Evolutionary conservation across 2,113 vertebrate genomes (phyloP).

Genomic region (Junco hyemalis): DNA sequence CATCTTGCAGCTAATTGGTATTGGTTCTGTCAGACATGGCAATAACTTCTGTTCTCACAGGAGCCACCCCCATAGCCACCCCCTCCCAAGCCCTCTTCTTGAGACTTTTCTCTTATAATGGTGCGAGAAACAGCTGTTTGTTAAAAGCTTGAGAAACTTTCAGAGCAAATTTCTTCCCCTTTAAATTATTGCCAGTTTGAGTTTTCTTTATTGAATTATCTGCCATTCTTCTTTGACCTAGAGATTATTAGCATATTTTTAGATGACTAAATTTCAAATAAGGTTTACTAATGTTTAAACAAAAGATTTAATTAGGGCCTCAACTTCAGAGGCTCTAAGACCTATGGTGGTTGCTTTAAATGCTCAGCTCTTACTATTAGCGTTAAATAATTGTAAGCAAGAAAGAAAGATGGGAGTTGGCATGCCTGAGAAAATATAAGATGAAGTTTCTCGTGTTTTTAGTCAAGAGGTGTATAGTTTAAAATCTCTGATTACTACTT

Average conservation of each 20-base stretch:
- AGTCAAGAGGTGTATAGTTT: rapidly evolving
- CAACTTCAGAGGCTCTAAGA: neutral
- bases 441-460: neutral
- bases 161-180: neutral
- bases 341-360: neutral
- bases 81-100: neutral
- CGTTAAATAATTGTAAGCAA: neutral
- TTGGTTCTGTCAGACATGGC: neutral
- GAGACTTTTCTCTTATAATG: neutral
- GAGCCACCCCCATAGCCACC: rapidly evolving
- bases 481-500: neutral
- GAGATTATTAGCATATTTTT: neutral
- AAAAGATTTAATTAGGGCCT: neutral
- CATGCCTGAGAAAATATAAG: neutral
- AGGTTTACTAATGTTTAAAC: neutral
- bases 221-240: neutral
- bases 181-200: neutral
- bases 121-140: neutral
- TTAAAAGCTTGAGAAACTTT: neutral
- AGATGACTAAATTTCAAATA: neutral
- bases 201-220: neutral
- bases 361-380: neutral
- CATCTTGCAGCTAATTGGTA: neutral
- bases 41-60: neutral
- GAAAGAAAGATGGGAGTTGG: neutral